Evolutionary conservation across 30 jellyfish, hydroid and myxozoan species (phyloP), one percentile per base, ranked within the genome.

Genomic region (Cassiopea xamachana): DNA sequence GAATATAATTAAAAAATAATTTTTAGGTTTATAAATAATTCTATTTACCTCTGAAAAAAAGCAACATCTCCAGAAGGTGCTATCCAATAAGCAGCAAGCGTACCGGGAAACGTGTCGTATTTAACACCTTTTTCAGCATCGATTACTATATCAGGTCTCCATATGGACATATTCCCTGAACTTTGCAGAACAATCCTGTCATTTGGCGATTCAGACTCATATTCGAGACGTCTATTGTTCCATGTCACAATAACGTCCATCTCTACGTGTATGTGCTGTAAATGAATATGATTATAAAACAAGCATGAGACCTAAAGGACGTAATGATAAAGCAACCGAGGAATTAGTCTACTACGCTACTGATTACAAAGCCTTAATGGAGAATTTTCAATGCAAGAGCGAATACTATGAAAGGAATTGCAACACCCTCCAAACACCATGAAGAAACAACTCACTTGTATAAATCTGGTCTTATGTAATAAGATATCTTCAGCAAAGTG

Each of bases 111-210:
- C 7, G 87, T 78, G 1, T 78, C 87, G 4, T 78, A 75, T 16
- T 48, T 14, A 59, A 48, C 50, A 6, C 87, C 87, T 27, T 78
- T 78, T 60, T 78, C 87, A 62, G 48, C 48, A 1, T 7, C 50
- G 48, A 78, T 51, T 1, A 8, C n/a, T 12, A 78, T 78, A 44
- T 78, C 87, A 48, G 87, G 87, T 51, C 27, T 51, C 87, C 87
- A 78, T 2, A 78, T 48, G 1, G 75, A 43, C 2, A 16, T 6
- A 4, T 15, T 15, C 7, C 75, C 87, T 10, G 48, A 51, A 27
- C 87, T 51, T 78, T 78, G 87, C 49, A 78, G 14, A 6, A 78
- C 19, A 12, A 78, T 3, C 6, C 1, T 16, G 50, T 78, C 75
- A 1, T 78, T 47, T 4, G 87, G 74, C 13, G 70, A 48, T 2